These are phyloP conservation scores for Euglossa dilemma DNA, from an alignment of 1,140 invertebrate species.

Conservation along the genomic window DNA sequence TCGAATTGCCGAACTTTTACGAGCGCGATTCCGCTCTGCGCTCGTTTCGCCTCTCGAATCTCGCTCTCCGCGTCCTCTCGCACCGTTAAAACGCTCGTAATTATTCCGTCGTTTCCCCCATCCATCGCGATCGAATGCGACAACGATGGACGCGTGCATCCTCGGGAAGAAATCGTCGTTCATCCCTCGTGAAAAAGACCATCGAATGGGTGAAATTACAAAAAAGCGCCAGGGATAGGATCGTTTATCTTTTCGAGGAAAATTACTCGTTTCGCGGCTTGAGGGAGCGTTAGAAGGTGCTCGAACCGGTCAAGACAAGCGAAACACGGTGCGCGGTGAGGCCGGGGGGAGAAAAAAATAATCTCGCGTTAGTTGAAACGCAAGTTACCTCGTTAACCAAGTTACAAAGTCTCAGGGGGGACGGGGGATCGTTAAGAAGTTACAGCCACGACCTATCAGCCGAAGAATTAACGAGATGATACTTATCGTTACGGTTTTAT, in stretches of 20 bases:
- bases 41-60: slow-evolving; percentile 28
- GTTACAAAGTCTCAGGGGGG: neutral
- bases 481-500: slow-evolving; percentile 32
- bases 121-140: neutral
- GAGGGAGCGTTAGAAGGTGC: neutral
- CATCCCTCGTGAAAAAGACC: neutral
- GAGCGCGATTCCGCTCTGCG: neutral
- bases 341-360: neutral
- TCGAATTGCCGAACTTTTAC: slow-evolving; percentile 53
- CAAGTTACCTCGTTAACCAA: slow-evolving; percentile 40
- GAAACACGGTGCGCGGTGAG: neutral
- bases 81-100: slow-evolving; percentile 24
- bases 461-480: slow-evolving; percentile 35
- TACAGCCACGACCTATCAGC: slow-evolving; percentile 21
- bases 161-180: no score
- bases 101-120: neutral
- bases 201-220: neutral
- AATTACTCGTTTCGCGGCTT: neutral
- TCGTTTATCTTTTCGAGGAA: neutral
- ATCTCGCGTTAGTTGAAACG: slow-evolving; percentile 26
- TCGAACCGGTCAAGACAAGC: slow-evolving; percentile 14
- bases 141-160: neutral
- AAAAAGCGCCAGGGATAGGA: neutral
- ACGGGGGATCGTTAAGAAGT: slow-evolving; percentile 29
- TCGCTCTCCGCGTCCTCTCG: neutral